These are phyloP conservation scores for Columba guinea DNA, from an alignment of 2,797 vertebrate genomes.

Conservation along the genomic window DNA sequence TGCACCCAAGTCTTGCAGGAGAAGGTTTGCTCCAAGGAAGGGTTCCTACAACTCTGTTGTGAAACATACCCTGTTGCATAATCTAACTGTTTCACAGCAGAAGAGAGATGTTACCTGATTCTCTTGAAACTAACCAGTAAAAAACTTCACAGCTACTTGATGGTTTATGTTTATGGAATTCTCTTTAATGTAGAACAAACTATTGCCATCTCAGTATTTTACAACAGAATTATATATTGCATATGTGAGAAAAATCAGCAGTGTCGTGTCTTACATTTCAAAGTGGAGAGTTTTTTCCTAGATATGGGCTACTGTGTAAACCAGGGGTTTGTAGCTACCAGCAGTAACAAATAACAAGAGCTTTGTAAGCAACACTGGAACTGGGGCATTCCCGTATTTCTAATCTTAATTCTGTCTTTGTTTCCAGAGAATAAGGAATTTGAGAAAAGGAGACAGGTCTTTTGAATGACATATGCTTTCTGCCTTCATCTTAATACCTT, in stretches of 20 bases:
- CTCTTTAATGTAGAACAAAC: background rate
- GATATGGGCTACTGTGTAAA: slow-evolving; percentile 33
- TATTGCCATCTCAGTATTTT: background rate
- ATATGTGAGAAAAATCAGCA: background rate
- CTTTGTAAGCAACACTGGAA: background rate
- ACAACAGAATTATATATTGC: background rate
- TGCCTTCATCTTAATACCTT: background rate
- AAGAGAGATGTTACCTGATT: background rate
- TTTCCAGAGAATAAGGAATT: background rate
- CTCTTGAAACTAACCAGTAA: background rate
- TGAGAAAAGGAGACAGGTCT: background rate
- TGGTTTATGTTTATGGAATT: background rate
- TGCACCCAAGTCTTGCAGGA: background rate
- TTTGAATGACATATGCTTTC: background rate
- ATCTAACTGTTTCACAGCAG: slow-evolving; percentile 36
- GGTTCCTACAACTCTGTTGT: background rate
- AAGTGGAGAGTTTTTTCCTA: background rate
- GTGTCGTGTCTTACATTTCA: background rate
- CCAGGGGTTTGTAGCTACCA: background rate
- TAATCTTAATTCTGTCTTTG: background rate
- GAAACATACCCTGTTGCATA: slow-evolving; percentile 4
- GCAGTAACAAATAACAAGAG: slow-evolving; percentile 18
- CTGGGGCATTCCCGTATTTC: background rate
- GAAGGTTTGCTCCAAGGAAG: background rate
- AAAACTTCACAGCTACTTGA: background rate